phyloP scores from a whole-genome alignment of 2,113 vertebrate genomes.

The Coturnix japonica region DNA sequence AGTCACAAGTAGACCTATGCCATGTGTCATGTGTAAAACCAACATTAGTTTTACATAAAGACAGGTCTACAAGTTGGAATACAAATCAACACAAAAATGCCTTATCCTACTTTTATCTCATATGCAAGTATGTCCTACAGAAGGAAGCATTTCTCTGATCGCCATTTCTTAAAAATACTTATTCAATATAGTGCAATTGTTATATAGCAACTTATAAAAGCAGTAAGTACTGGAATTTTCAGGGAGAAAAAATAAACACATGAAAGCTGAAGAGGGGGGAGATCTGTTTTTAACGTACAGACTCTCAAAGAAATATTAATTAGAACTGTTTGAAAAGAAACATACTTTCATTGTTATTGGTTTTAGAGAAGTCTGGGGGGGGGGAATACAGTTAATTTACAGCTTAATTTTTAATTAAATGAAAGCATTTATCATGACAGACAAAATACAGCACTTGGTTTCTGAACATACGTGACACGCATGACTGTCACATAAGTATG shows the following conservation, averaged over 20 bases:
- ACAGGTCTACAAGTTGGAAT: background rate
- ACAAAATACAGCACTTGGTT: background rate
- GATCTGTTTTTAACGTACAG: background rate
- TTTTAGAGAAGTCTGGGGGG: background rate
- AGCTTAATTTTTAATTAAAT: background rate
- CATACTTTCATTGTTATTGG: background rate
- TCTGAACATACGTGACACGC: background rate
- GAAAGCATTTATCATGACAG: background rate
- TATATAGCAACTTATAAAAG: background rate
- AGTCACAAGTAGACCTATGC: fast-evolving
- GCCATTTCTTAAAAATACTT: background rate
- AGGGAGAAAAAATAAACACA: background rate
- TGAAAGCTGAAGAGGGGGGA: constrained; percentile 2
- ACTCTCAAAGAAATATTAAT: background rate
- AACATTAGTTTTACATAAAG: background rate
- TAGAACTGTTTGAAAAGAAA: background rate
- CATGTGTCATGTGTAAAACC: fast-evolving
- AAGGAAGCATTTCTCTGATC: background rate
- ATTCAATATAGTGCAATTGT: background rate
- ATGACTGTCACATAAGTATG: background rate
- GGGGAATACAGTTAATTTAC: background rate
- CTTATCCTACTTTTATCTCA: background rate
- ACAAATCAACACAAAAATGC: background rate
- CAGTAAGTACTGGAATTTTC: background rate
- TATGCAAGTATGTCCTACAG: background rate